phyloP scores from a whole-genome alignment of 2,888 invertebrate genomes.

The Nycteola revayana region DNA sequence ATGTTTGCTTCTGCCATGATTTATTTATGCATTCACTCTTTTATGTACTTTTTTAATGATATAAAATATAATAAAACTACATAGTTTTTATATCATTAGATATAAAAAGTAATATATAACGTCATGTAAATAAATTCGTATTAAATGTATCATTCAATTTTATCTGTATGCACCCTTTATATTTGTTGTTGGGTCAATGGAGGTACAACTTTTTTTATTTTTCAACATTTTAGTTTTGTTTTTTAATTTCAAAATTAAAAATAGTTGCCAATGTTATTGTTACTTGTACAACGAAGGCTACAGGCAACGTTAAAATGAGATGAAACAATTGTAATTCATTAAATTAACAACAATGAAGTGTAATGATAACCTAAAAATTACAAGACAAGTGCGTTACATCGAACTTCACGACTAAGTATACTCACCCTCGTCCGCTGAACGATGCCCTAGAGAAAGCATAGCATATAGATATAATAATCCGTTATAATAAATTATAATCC shows the following conservation, averaged over 20 bases:
- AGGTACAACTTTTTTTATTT: too few relatives aligned
- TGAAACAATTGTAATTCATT: slow-evolving; percentile 25
- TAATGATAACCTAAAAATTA: slow-evolving; percentile 23
- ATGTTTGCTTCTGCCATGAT: too few relatives aligned
- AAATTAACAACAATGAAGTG: slow-evolving; percentile 24
- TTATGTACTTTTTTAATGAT: too few relatives aligned
- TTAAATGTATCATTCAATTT: too few relatives aligned
- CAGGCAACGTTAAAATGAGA: slow-evolving; percentile 24
- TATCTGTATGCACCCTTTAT: too few relatives aligned
- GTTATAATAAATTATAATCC: not conserved
- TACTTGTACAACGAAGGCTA: slow-evolving; percentile 5
- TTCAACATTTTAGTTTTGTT: too few relatives aligned
- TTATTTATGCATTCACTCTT: too few relatives aligned
- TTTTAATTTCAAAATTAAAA: not conserved
- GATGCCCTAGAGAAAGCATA: slow-evolving; percentile 63
- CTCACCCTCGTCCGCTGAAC: slow-evolving; percentile 72
- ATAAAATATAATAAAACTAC: too few relatives aligned
- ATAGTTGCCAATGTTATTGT: slow-evolving; percentile 4
- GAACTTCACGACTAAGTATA: slow-evolving; percentile 44
- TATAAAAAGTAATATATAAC: too few relatives aligned
- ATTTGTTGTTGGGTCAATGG: too few relatives aligned
- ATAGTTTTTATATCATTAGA: too few relatives aligned
- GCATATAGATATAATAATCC: not conserved
- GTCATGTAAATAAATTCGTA: too few relatives aligned
- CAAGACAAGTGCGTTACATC: slow-evolving; percentile 36